Evolutionary conservation across 2,113 vertebrate genomes (phyloP).

Genomic region (Saguinus imperator): DNA sequence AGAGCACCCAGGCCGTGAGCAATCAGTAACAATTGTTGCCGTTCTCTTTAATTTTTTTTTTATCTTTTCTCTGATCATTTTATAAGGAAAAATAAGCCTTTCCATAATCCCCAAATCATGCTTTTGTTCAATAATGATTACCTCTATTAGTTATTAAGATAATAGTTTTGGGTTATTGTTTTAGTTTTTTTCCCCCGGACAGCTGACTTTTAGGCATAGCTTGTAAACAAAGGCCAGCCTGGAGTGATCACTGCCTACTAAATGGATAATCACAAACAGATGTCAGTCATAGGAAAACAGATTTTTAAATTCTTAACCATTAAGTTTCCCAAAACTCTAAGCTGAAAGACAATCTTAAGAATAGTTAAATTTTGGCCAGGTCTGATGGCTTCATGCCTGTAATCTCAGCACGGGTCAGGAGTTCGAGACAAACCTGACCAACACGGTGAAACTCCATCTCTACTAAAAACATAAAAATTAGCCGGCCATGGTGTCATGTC

Average conservation of each 20-base stretch:
- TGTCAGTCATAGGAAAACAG: not conserved
- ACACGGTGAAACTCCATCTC: too few relatives aligned
- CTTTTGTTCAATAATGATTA: not conserved
- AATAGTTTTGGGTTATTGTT: not conserved
- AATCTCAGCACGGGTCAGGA: too few relatives aligned
- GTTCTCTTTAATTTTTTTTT: conserved; percentile 7
- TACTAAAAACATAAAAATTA: too few relatives aligned
- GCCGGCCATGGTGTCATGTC: too few relatives aligned
- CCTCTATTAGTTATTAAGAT: not conserved
- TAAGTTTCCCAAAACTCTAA: conserved; percentile 3
- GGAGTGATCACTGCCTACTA: not conserved
- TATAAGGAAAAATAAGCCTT: not conserved
- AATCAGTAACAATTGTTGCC: not conserved
- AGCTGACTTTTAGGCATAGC: not conserved
- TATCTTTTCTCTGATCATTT: not conserved
- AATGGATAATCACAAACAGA: not conserved
- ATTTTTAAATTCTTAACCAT: not conserved
- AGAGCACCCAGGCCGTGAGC: not conserved
- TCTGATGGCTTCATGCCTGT: too few relatives aligned
- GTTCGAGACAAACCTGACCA: too few relatives aligned
- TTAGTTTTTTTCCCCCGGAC: not conserved
- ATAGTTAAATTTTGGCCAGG: not conserved
- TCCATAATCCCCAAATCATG: not conserved
- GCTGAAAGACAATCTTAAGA: not conserved
- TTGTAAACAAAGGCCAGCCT: conserved; percentile 36